Conservation (phyloP, 2,888 invertebrate genomes). For the Erebia epiphron region DNA sequence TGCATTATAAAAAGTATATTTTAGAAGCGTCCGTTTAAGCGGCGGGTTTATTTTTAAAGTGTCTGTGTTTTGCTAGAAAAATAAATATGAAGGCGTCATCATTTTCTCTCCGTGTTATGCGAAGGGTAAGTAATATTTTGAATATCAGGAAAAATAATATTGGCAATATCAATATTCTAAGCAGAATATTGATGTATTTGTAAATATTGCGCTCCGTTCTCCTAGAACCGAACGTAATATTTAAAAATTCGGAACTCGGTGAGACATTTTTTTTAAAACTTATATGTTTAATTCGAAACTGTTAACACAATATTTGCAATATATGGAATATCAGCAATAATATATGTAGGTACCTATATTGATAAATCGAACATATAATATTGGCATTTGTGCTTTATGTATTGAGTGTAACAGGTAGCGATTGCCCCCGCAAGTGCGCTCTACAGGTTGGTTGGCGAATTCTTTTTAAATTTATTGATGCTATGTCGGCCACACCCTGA, state of each 20-base stretch:
- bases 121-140: conserved; percentile 85
- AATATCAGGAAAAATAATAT: conserved; percentile 24
- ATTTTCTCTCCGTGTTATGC: conserved; percentile 90
- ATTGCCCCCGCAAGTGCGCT: conserved; percentile 48
- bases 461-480: conserved; percentile 50
- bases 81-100: conserved; percentile 90
- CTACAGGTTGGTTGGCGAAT: conserved; percentile 65
- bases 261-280: too few species aligned
- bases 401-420: conserved; percentile 49
- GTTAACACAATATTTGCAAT: too few species aligned
- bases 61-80: conserved; percentile 46
- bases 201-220: neutral
- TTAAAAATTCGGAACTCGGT: too few species aligned
- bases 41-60: conserved; percentile 42
- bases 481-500: conserved; percentile 62
- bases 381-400: conserved; percentile 32
- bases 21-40: conserved; percentile 29
- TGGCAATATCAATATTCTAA: conserved; percentile 20
- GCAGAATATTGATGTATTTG: neutral
- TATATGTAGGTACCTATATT: conserved; percentile 17
- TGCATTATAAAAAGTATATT: conserved; percentile 12
- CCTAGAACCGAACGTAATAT: too few species aligned
- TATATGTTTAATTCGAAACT: too few species aligned
- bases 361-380: neutral
- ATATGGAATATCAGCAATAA: neutral